Base-by-base conservation (phyloP, 1,140 invertebrate species). In the Drosophila melanica region DNA sequence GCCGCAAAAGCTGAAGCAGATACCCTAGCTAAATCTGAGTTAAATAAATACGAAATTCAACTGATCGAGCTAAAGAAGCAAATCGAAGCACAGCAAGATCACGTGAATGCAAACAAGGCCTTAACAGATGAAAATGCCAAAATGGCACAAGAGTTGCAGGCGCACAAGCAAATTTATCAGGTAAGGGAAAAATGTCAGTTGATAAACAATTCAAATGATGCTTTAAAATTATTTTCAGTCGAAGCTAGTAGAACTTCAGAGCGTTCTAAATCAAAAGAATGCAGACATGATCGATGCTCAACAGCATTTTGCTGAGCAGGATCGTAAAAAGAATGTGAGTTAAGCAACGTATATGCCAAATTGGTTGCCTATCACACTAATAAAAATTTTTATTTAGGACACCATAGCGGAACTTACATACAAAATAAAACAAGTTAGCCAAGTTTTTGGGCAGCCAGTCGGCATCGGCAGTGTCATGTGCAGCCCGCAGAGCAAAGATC, bases 381-480 rank as follows among this genome's bases (percentile, higher is more conserved):
- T 11, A 20, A 9, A 0, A 20, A 5, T 42, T 11, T 42, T 18
- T 33, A 8, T 45, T 6, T 27, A 58, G 55, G 41, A 10, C 10
- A 58, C 55, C 11, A 45, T 58, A 33, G 41, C 55, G 1, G 55
- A 58, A 14, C 41, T 58, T 0, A 44, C 27, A 11, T 44, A 33
- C n/a, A 58, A 33, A 33, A 30, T 58, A 4, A 58, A 30, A 16
- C 42, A 44, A 33, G 45, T 58, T 12, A 30, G 41, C 14, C 45
- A 45, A 11, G 27, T 58, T 4, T 58, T 44, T 9, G 41, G 4
- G 1, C 41, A 44, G 27, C 55, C 55, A 44, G 39, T 58, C 4
- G 23, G 39, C 5, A 18, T n/a, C 16, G 55, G 20, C 23, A 12
- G 23, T 9, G 20, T 33, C 11, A 12, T 41, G 3, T 12, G n/a